Evolutionary conservation across 2,797 vertebrate genomes (phyloP), one percentile per base, ranked within the genome.

Genomic region (Acanthurus tractus): DNA sequence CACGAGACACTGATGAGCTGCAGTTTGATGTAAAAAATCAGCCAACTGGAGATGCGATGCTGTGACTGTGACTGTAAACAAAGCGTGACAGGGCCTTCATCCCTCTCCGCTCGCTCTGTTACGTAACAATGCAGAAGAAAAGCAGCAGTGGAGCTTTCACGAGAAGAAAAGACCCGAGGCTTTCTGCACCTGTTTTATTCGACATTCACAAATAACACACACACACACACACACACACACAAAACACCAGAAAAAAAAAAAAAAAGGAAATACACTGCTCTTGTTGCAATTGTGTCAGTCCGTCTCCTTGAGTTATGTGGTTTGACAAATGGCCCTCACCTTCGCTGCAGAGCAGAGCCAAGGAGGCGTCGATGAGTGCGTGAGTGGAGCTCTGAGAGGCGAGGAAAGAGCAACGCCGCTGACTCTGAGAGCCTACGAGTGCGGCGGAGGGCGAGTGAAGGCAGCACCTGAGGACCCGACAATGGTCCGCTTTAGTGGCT

Each of bases 121-220:
- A 70, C 57, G 23, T 74, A 85, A 81, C 81, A 62, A 71, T 79
- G 66, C 81, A 84, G 73, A 67, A 86, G 54, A 76, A 55, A 81
- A 81, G 58, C 52, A 40, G 40, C 17, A 54, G 81, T 74, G 53
- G 3, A 74, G 81, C 58, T 55, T 67, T 73, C 53, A 78, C 54
- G 63, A 70, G 38, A 76, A 73, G 13, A 74, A 73, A 82, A 67
- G 15, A 84, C 52, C 54, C 5, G 0, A 68, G n/a, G 61, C 70
- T 78, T 87, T 85, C 78, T 83, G 83, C 81, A 78, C 78, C 81
- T 79, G 79, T 69, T 93, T 93, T 93, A 92, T 91, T 94, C 84
- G 56, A 91, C 80, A 78, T 83, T 86, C 68, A 86, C 79, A 71
- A 90, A 58, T 62, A 81, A 87, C 70, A 76, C 65, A 57, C 63